phyloP scores from a whole-genome alignment of 2,888 invertebrate species.

The Drosophila tanythrix region DNA sequence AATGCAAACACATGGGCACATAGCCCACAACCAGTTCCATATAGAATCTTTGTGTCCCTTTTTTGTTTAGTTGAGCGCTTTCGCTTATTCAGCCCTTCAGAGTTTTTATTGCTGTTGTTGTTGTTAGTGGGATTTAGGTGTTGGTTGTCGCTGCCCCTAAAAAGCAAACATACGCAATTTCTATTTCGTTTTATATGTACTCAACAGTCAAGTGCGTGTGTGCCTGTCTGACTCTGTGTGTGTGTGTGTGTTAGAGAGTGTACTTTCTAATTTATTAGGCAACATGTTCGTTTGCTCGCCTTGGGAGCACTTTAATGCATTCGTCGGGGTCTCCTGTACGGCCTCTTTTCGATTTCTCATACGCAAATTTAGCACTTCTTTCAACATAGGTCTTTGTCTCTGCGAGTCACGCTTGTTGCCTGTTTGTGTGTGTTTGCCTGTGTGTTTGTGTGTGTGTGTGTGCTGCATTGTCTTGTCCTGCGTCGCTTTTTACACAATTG shows the following conservation, averaged over 20 bases:
- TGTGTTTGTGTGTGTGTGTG: constrained; percentile 5
- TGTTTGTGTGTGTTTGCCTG: constrained; percentile 4
- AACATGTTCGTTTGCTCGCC: constrained; percentile 65
- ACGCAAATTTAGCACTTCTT: constrained; percentile 66
- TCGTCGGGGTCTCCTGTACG: constrained; percentile 40
- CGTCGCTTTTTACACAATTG: constrained; percentile 72
- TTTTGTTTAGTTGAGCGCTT: constrained; percentile 43
- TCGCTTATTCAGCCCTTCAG: constrained; percentile 42
- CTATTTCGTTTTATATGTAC: constrained; percentile 58
- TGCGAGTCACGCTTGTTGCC: constrained; percentile 3
- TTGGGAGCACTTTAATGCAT: constrained; percentile 71
- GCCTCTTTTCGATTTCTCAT: constrained; percentile 63
- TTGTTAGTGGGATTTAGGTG: constrained; percentile 16
- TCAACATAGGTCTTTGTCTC: constrained; percentile 11
- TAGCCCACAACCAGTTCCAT: constrained; percentile 13
- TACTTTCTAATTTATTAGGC: constrained; percentile 73
- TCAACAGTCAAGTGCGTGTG: constrained; percentile 31
- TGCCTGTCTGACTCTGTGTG: constrained; percentile 12
- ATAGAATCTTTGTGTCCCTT: constrained; percentile 40
- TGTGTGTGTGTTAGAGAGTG: constrained; percentile 22
- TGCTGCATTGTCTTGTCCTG: constrained; percentile 67
- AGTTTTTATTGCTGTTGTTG: constrained; percentile 8
- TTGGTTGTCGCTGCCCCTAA: constrained; percentile 39
- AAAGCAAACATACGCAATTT: constrained; percentile 71
- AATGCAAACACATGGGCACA: constrained; percentile 56